Percentiles rank a stretch among this genome's conserved stretches.
Evolutionary conservation across 1,140 invertebrate genomes (phyloP).

Genomic region (Helicoverpa zea): DNA sequence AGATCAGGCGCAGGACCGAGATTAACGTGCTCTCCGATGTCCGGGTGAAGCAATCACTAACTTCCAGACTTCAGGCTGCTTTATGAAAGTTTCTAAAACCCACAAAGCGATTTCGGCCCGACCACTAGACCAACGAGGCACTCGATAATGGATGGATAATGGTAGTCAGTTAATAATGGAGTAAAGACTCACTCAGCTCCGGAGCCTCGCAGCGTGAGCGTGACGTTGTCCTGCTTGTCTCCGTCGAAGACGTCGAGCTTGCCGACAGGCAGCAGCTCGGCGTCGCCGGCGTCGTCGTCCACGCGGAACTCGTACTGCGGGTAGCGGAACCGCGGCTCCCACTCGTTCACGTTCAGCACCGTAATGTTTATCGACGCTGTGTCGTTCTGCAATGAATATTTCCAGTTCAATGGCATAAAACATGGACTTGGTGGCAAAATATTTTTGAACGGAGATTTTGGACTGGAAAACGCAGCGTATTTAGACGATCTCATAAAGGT

Average conservation of each 20-base stretch:
- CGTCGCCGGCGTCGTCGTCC: slow-evolving; percentile 81
- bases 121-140: no score
- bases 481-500: no score
- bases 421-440: no score
- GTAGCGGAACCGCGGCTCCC: slow-evolving; percentile 96
- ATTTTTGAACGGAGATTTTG: no score
- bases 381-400: slow-evolving; percentile 94
- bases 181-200: slow-evolving; percentile 88
- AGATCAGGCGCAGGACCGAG: no score
- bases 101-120: no score
- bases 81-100: no score
- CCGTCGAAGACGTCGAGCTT: slow-evolving; percentile 93
- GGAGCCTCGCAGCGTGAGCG: slow-evolving; percentile 90
- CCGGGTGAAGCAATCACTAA: no score
- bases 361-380: slow-evolving; percentile 91
- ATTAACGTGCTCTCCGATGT: no score
- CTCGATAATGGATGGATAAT: no score
- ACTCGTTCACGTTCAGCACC: slow-evolving; percentile 96
- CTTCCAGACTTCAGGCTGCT: no score
- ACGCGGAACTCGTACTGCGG: slow-evolving; percentile 95
- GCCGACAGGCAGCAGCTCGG: slow-evolving; percentile 87
- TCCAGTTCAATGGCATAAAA: neutral
- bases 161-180: neutral
- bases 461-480: no score
- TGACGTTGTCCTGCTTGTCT: slow-evolving; percentile 91